A percentile compares a stretch with the other conserved stretches of the same genome.
Conservation (phyloP, 2,113 vertebrate genomes). For the Ellobius talpinus region DNA sequence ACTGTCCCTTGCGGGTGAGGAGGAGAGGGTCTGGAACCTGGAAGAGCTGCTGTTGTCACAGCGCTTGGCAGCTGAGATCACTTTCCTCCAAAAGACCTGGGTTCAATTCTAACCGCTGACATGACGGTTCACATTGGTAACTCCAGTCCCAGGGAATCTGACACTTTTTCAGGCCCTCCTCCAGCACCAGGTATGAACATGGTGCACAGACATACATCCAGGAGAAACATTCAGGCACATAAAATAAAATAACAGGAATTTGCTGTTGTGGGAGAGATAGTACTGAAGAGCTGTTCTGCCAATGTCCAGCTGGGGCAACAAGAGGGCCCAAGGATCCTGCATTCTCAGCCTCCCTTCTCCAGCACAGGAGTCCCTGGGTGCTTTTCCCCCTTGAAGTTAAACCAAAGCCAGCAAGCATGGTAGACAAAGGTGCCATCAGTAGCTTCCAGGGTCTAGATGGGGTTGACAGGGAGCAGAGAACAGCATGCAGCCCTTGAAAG, state of each 20-base stretch:
- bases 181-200: background rate
- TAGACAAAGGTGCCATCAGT: background rate
- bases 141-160: background rate
- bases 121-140: background rate
- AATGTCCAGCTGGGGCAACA: background rate
- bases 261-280: background rate
- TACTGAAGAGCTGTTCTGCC: background rate
- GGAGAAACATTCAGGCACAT: background rate
- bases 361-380: background rate
- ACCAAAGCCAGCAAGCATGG: background rate
- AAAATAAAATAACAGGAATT: background rate
- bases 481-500: background rate
- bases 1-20: background rate
- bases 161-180: background rate
- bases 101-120: background rate
- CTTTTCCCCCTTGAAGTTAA: background rate
- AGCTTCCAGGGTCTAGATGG: background rate
- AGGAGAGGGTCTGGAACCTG: background rate
- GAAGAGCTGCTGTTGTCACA: background rate
- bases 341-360: background rate
- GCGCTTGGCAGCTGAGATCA: background rate
- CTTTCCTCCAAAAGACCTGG: background rate
- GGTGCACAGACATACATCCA: too few species aligned
- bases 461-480: background rate
- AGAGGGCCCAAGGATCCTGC: background rate